Evolutionary conservation across 2,888 invertebrate species (phyloP).

Genomic region (Nowickia ferox): DNA sequence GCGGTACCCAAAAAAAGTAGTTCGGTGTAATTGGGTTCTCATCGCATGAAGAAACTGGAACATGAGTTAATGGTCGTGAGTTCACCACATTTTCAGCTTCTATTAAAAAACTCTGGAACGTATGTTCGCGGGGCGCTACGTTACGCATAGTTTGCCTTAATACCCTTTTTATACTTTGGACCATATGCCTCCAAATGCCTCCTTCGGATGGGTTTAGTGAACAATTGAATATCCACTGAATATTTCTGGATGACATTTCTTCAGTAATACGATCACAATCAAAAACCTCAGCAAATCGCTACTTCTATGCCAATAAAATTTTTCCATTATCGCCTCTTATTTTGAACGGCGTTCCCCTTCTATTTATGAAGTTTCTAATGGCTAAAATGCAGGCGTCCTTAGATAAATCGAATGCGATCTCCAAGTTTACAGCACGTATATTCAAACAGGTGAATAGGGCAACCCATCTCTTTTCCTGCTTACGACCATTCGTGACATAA

Average conservation of each 20-base stretch:
- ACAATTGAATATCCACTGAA: too few relatives aligned
- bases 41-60: background rate
- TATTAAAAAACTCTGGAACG: background rate
- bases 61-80: background rate
- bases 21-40: background rate
- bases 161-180: too few relatives aligned
- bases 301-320: background rate
- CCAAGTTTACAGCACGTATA: background rate
- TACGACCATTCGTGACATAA: background rate
- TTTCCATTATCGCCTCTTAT: background rate
- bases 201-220: too few relatives aligned
- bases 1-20: background rate
- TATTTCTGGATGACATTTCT: background rate
- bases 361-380: constrained; percentile 14
- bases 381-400: background rate
- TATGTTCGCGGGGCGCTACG: background rate
- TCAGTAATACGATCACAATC: background rate
- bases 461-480: background rate
- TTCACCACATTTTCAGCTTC: background rate
- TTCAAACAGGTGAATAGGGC: background rate
- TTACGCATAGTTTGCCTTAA: too few relatives aligned
- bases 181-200: too few relatives aligned
- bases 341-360: background rate
- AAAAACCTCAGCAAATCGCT: background rate
- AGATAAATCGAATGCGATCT: constrained; percentile 4